Base-by-base conservation (phyloP, 2,888 invertebrate species). In the Dolichomitus sp. region DNA sequence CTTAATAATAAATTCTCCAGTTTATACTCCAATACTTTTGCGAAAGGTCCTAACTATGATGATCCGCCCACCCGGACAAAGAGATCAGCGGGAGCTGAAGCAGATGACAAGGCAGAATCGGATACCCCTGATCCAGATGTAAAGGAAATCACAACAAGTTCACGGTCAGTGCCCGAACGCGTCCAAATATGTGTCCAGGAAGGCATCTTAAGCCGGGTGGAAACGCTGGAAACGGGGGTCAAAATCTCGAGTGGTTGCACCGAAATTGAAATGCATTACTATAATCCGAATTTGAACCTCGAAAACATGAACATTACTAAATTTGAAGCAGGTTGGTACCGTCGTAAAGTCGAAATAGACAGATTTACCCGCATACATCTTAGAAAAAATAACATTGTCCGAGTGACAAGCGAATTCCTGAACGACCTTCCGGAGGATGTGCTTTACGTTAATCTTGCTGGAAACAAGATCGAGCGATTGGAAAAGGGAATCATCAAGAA, bases 311-410 rank as follows among this genome's bases (percentile, higher is more conserved):
- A 78, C 78, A 89, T 91, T 45, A 84, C 68, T 27, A 85, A 82
- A 23, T 89, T 91, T 50, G 84, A 88, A 12, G 83, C 86, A 14
- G 87, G 86, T 14, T 91, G 91, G 91, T 91, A 90, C 66, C 86
- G 87, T 3, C 42, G 90, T 3, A 81, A 69, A 12, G 63, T 11
- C n/a, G n/a, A 59, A 59, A 30, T 87, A 4, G 77, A 84, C 2
- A 12, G 14, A 78, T 90, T 7, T 4, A 65, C 81, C 83, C 0
- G 52, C 90, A 14, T 88, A 90, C 48, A 54, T 91, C 1, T 81
- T 87, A 0, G 12, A 1, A 68, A 81, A 17, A 91, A 91, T 72
- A 84, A 88, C 0, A 89, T 91, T 30, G 37, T 69, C 0, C 89
- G 89, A 65, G 84, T 91, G 57, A 87, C 87, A 5, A 84, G 84